A percentile compares a stretch with the other conserved stretches of the same genome.
Conservation (phyloP, 1,140 invertebrate genomes). For the Drosophila pachea region DNA sequence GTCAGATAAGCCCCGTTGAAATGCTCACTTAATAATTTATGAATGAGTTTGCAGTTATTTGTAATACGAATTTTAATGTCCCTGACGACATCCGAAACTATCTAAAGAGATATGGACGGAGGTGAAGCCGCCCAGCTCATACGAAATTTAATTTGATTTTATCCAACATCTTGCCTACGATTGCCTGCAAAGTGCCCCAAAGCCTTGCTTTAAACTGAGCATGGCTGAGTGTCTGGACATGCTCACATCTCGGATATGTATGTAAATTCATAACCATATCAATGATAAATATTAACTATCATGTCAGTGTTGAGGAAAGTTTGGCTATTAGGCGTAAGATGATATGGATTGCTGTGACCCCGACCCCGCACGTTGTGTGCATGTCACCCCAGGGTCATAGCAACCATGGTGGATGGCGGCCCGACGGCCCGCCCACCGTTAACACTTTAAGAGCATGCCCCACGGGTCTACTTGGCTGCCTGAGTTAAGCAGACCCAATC, state of each 20-base stretch:
- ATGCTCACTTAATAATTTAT: no score
- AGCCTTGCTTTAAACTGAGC: neutral
- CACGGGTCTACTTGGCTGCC: conserved; percentile 62
- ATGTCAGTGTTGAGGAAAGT: conserved; percentile 30
- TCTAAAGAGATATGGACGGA: no score
- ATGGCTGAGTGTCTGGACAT: neutral
- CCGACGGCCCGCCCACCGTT: conserved; percentile 43
- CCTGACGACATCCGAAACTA: no score
- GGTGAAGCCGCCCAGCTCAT: no score
- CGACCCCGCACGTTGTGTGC: conserved; percentile 38
- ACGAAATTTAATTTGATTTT: no score
- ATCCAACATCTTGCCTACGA: no score
- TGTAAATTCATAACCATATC: conserved; percentile 32
- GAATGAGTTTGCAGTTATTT: no score
- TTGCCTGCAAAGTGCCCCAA: no score
- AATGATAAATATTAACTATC: conserved; percentile 39
- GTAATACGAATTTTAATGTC: no score
- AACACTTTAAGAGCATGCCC: conserved; percentile 54
- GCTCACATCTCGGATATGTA: conserved; percentile 17
- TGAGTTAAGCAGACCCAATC: conserved; percentile 28
- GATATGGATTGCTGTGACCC: conserved; percentile 25
- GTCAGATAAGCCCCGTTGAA: no score
- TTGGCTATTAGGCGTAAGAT: conserved; percentile 29
- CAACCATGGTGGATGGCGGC: conserved; percentile 14
- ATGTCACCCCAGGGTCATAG: conserved; percentile 64